Evolutionary conservation across 2,888 invertebrate species (phyloP).

Genomic region (Catotricha subobsoleta): DNA sequence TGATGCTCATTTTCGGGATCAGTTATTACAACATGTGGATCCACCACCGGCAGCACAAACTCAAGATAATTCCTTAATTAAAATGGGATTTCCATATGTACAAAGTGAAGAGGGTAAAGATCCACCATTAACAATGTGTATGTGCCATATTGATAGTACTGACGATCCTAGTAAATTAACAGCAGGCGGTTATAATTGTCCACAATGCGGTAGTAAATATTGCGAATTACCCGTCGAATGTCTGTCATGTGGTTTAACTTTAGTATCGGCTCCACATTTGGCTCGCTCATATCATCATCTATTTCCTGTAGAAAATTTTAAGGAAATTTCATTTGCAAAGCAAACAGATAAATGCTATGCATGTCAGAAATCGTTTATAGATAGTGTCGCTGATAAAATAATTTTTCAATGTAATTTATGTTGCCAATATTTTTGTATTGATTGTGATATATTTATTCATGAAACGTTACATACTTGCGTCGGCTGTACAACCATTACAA

Average conservation of each 20-base stretch:
- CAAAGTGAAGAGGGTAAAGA: slow-evolving; percentile 40
- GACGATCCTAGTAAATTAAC: slow-evolving; percentile 49
- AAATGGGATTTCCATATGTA: slow-evolving; percentile 92
- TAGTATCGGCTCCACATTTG: slow-evolving; percentile 95
- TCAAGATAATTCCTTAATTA: slow-evolving; percentile 62
- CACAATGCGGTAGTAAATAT: slow-evolving; percentile 95
- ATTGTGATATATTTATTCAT: slow-evolving; percentile 90
- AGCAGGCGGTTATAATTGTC: slow-evolving; percentile 69
- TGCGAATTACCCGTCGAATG: slow-evolving; percentile 97
- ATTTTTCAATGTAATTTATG: slow-evolving; percentile 71
- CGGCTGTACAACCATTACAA: slow-evolving; percentile 61
- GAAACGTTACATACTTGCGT: slow-evolving; percentile 92
- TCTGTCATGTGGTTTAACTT: slow-evolving; percentile 80
- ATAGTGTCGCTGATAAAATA: slow-evolving; percentile 46
- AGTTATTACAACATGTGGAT: slow-evolving; percentile 44
- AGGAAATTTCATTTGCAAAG: slow-evolving; percentile 46
- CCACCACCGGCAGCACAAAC: slow-evolving; percentile 54
- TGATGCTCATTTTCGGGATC: slow-evolving; percentile 54
- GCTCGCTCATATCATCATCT: slow-evolving; percentile 95
- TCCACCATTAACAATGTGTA: slow-evolving; percentile 70
- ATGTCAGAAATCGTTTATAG: slow-evolving; percentile 50
- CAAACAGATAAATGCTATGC: slow-evolving; percentile 47
- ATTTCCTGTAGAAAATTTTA: slow-evolving; percentile 77
- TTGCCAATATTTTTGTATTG: slow-evolving; percentile 66
- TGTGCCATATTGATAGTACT: slow-evolving; percentile 73